Percentiles rank a stretch among this genome's conserved stretches.
Evolutionary conservation across 2,888 invertebrate genomes (phyloP).

Genomic region (Penaeus monodon): DNA sequence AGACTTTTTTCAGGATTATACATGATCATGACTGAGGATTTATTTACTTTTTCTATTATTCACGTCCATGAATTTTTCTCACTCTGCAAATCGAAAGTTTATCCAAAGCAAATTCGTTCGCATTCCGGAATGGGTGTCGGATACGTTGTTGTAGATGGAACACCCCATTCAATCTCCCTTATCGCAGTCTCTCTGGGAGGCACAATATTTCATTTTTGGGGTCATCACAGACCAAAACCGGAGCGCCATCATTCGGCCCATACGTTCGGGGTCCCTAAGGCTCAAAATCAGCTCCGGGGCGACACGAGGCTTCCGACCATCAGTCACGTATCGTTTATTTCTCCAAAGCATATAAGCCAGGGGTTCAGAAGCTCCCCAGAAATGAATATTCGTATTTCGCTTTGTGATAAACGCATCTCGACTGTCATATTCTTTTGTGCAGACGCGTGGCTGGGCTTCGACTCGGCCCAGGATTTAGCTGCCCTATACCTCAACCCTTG

Average conservation of each 20-base stretch:
- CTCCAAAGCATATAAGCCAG: conserved; percentile 64
- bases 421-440: conserved; percentile 64
- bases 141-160: conserved; percentile 62
- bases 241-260: conserved; percentile 21
- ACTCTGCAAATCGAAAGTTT: conserved; percentile 57
- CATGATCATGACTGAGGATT: conserved; percentile 42
- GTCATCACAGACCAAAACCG: conserved; percentile 59
- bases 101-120: conserved; percentile 59
- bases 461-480: conserved; percentile 54
- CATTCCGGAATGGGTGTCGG: conserved; percentile 60
- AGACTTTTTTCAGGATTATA: not conserved
- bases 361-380: conserved; percentile 64
- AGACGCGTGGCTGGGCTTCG: conserved; percentile 63
- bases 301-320: conserved; percentile 56
- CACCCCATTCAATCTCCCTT: conserved; percentile 64
- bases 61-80: conserved; percentile 43
- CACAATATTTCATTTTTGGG: conserved; percentile 64
- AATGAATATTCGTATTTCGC: conserved; percentile 64
- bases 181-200: conserved; percentile 61
- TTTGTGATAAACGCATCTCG: conserved; percentile 63
- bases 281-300: conserved; percentile 36
- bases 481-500: conserved; percentile 49
- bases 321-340: conserved; percentile 63
- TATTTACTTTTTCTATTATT: conserved; percentile 22
- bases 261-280: conserved; percentile 36